Conservation (phyloP, 2,888 invertebrate genomes). For the Octodonta nipae region DNA sequence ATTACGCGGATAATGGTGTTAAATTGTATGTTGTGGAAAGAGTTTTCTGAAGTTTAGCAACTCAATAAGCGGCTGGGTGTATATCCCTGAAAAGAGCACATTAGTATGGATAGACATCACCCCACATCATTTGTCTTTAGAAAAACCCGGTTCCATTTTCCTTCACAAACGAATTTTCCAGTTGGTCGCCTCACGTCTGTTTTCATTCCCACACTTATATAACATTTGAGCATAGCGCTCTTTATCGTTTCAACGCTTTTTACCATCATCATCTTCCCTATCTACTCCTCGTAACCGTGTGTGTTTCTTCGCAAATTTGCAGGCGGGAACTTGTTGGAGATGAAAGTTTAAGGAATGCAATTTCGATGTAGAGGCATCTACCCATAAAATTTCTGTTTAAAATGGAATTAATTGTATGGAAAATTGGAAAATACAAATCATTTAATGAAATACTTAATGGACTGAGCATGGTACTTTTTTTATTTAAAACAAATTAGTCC, state of each 20-base stretch:
- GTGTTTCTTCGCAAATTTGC: no score
- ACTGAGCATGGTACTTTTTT: no score
- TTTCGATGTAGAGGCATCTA: no score
- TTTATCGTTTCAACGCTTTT: constrained; percentile 2
- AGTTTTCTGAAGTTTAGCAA: constrained; percentile 15
- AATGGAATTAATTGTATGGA: no score
- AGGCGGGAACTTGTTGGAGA: no score
- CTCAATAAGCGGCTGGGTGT: constrained; percentile 10
- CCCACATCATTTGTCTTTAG: constrained; percentile 37
- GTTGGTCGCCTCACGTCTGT: constrained; percentile 31
- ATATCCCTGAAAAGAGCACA: constrained; percentile 16
- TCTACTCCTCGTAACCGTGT: no score
- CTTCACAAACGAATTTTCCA: constrained; percentile 39
- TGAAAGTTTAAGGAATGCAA: no score
- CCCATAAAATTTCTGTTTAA: no score
- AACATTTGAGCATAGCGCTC: neutral
- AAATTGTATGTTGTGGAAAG: constrained; percentile 16
- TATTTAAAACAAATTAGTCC: no score
- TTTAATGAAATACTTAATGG: no score
- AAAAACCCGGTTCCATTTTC: constrained; percentile 37
- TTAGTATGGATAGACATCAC: constrained; percentile 26
- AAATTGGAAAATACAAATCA: no score
- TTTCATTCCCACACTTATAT: constrained; percentile 32
- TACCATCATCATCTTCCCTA: neutral
- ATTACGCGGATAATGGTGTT: constrained; percentile 15